A percentile compares a stretch with the other conserved stretches of the same genome.
Evolutionary conservation across 2,113 vertebrate genomes (phyloP).

Genomic region (Odontophorus gujanensis): DNA sequence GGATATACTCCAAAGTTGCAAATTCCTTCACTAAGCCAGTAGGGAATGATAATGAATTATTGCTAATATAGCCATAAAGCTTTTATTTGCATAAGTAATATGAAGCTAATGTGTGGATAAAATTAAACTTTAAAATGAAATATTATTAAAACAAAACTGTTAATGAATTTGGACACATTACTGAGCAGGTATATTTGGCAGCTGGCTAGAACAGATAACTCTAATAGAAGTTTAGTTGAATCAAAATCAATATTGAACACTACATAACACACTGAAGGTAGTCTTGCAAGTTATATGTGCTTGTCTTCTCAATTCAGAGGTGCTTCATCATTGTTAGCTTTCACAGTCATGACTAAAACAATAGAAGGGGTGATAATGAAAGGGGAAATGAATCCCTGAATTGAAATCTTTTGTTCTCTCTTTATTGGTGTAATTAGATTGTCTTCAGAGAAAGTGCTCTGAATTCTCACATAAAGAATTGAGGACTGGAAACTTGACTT

Average conservation of each 20-base stretch:
- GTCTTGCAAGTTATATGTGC: neutral
- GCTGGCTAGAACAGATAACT: slow-evolving; percentile 56
- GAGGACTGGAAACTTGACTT: neutral
- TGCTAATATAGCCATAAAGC: slow-evolving; percentile 58
- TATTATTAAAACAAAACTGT: slow-evolving; percentile 67
- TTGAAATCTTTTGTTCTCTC: neutral
- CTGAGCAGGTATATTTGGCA: slow-evolving; percentile 61
- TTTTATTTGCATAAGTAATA: slow-evolving; percentile 76
- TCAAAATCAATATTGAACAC: slow-evolving; percentile 63
- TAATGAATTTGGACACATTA: slow-evolving; percentile 64
- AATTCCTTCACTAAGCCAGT: slow-evolving; percentile 56
- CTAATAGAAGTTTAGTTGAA: slow-evolving; percentile 44
- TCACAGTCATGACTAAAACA: neutral
- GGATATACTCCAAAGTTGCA: slow-evolving; percentile 60
- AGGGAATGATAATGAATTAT: slow-evolving; percentile 70
- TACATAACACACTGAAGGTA: neutral
- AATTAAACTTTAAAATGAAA: slow-evolving; percentile 73
- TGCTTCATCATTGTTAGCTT: neutral
- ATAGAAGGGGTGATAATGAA: neutral
- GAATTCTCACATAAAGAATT: neutral
- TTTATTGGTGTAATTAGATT: neutral
- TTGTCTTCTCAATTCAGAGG: neutral
- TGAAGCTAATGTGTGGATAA: slow-evolving; percentile 62
- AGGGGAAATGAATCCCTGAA: neutral
- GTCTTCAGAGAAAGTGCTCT: neutral